Conservation (phyloP, 2,113 vertebrate species). For the Physeter macrocephalus region DNA sequence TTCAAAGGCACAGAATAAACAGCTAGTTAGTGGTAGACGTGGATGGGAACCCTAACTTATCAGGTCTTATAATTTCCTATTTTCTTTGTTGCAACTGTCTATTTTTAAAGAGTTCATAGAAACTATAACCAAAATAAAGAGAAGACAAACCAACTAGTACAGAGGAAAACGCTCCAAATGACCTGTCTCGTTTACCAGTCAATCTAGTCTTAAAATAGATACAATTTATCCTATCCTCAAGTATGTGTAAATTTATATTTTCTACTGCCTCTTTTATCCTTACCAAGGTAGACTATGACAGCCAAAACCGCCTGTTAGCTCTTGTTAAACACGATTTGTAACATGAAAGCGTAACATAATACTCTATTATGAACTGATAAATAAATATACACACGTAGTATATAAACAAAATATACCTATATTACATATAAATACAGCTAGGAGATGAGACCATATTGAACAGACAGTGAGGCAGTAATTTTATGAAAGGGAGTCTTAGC, state of each 20-base stretch:
- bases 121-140: background rate
- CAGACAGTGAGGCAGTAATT: background rate
- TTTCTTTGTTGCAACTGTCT: background rate
- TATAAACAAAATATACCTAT: background rate
- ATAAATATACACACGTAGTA: background rate
- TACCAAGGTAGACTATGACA: background rate
- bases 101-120: background rate
- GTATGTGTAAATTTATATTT: background rate
- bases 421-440: background rate
- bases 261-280: background rate
- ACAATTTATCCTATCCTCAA: background rate
- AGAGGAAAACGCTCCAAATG: background rate
- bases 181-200: background rate
- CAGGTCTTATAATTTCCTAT: background rate
- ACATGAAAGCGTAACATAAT: background rate
- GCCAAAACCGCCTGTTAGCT: background rate
- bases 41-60: background rate
- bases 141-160: background rate
- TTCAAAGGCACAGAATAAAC: background rate
- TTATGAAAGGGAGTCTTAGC: background rate
- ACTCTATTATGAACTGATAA: background rate
- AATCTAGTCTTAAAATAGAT: background rate
- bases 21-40: background rate
- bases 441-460: background rate
- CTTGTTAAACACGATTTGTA: background rate